Conservation (phyloP, 2,888 invertebrate species). For the Caenorhabditis sp. region DNA sequence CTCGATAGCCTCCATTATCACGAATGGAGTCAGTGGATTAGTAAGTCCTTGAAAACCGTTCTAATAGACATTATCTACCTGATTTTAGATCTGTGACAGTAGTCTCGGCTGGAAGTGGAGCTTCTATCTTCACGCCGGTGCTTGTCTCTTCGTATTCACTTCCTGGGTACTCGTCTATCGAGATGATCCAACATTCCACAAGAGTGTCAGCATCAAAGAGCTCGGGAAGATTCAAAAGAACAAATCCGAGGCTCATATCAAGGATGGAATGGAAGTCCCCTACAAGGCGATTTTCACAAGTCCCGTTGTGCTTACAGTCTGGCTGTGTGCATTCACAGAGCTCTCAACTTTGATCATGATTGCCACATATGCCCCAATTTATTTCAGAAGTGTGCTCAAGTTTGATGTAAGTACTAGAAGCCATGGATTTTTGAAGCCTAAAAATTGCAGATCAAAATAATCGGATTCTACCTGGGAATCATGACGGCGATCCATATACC, state of each 20-base stretch:
- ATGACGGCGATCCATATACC: constrained; percentile 70
- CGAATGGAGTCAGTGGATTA: constrained; percentile 74
- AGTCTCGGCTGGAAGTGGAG: constrained; percentile 76
- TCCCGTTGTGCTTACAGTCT: constrained; percentile 69
- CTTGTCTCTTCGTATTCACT: constrained; percentile 54
- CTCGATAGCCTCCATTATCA: constrained; percentile 74
- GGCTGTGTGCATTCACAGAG: constrained; percentile 77
- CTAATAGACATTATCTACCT: background rate
- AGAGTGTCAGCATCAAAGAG: constrained; percentile 65
- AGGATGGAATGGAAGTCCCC: constrained; percentile 72
- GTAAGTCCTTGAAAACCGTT: constrained; percentile 10
- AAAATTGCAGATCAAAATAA: constrained; percentile 50
- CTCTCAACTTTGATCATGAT: constrained; percentile 72
- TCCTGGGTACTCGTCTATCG: constrained; percentile 64
- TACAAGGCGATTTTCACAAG: constrained; percentile 72
- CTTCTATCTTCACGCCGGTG: constrained; percentile 74
- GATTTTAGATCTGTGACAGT: constrained; percentile 64
- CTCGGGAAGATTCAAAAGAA: constrained; percentile 72
- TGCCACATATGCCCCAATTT: constrained; percentile 74
- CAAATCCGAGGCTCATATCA: constrained; percentile 72
- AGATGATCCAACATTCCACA: constrained; percentile 63
- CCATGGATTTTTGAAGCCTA: no score
- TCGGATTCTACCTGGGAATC: constrained; percentile 59
- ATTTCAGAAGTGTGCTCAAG: constrained; percentile 66
- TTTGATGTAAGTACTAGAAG: constrained; percentile 47